phyloP scores from a whole-genome alignment of 2,113 vertebrate genomes.

The Indri indri region DNA sequence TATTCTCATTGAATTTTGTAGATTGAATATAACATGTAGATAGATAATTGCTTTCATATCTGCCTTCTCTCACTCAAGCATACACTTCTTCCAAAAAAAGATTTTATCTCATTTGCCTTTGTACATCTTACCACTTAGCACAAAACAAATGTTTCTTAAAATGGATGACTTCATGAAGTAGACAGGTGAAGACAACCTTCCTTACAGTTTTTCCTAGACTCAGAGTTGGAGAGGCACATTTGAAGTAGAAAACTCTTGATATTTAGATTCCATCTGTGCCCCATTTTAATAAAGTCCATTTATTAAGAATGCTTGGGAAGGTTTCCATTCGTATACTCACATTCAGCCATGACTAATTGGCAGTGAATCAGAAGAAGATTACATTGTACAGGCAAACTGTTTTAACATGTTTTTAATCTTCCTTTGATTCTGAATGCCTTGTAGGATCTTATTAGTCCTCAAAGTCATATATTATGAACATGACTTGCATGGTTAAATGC shows the following conservation, averaged over 20 bases:
- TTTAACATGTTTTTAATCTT: constrained; percentile 12
- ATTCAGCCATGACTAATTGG: background rate
- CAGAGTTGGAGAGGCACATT: background rate
- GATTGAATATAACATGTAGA: background rate
- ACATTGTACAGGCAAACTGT: background rate
- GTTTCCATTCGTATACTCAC: background rate
- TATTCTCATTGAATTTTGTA: background rate
- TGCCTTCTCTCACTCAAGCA: background rate
- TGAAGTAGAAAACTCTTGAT: background rate
- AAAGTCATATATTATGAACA: background rate
- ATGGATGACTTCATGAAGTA: background rate
- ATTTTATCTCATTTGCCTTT: background rate
- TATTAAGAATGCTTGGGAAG: background rate
- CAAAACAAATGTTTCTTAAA: background rate
- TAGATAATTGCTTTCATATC: background rate
- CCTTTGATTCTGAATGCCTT: background rate
- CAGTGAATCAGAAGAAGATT: background rate
- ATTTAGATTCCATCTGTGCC: background rate
- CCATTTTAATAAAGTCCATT: constrained; percentile 17
- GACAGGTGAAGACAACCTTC: background rate
- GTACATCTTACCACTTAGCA: background rate
- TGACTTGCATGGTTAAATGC: background rate
- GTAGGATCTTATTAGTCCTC: background rate
- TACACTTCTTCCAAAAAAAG: background rate
- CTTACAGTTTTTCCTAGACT: background rate